These are phyloP conservation scores for Sandelia bainsii DNA, from an alignment of 2,797 vertebrate genomes.

Conservation along the genomic window DNA sequence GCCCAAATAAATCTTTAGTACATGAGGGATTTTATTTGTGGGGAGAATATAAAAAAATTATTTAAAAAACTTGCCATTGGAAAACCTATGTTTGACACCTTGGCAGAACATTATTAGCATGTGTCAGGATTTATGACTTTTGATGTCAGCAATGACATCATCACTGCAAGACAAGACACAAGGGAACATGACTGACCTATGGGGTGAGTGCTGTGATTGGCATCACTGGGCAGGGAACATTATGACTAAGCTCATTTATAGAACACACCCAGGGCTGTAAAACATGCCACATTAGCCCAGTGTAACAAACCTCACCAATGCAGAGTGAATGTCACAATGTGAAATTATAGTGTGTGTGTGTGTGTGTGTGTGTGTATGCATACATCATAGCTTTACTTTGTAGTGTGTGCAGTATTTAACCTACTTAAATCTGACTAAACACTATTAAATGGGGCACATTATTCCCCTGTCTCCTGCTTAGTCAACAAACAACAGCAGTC, in stretches of 20 bases:
- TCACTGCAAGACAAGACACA: constrained; percentile 56
- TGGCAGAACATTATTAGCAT: constrained; percentile 49
- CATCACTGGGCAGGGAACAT: constrained; percentile 65
- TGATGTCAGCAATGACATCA: constrained; percentile 75
- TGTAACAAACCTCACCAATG: constrained; percentile 38
- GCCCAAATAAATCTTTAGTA: constrained; percentile 17
- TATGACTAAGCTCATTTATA: constrained; percentile 64
- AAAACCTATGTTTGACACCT: constrained; percentile 60
- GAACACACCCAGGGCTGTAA: constrained; percentile 70
- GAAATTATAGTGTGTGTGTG: background rate
- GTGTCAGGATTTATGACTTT: constrained; percentile 56
- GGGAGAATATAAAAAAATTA: constrained; percentile 10
- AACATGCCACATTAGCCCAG: constrained; percentile 36
- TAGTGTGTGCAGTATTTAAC: constrained; percentile 18
- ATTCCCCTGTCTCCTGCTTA: constrained; percentile 25
- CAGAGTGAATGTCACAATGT: constrained; percentile 7
- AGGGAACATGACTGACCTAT: constrained; percentile 54
- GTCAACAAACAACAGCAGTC: constrained; percentile 49
- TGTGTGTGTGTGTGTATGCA: background rate
- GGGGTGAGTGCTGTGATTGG: constrained; percentile 69
- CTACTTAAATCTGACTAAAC: constrained; percentile 39
- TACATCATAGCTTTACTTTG: background rate
- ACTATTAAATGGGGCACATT: constrained; percentile 23
- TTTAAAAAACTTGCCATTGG: constrained; percentile 13
- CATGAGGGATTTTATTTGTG: constrained; percentile 47